Percentiles rank a stretch among this genome's conserved stretches.
These are phyloP conservation scores for Melospiza georgiana DNA, from an alignment of 2,113 vertebrate genomes.

Conservation along the genomic window DNA sequence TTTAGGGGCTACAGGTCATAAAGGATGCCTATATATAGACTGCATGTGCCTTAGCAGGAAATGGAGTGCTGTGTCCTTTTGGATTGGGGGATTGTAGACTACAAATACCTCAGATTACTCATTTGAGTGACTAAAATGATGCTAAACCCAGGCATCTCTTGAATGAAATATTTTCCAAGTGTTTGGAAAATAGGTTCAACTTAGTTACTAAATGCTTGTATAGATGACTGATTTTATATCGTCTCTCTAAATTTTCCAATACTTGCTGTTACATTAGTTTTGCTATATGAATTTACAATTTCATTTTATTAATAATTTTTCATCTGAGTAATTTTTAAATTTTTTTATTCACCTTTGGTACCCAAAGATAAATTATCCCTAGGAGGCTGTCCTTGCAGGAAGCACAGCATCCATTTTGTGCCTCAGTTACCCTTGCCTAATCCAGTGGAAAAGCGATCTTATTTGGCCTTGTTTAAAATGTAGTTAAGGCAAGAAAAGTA, in stretches of 20 bases:
- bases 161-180: not conserved
- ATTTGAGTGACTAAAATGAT: not conserved
- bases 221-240: not conserved
- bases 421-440: not conserved
- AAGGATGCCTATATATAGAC: not conserved
- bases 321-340: not conserved
- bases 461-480: not conserved
- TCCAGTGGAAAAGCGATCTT: not conserved
- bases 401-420: not conserved
- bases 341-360: not conserved
- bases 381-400: not conserved
- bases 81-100: too few relatives aligned
- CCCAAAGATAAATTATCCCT: not conserved
- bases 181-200: not conserved
- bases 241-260: not conserved
- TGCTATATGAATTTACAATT: not conserved
- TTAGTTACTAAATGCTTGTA: not conserved
- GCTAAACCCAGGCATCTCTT: not conserved
- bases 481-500: not conserved
- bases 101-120: not conserved
- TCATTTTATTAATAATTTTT: not conserved
- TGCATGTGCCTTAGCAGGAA: not conserved
- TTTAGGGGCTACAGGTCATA: not conserved
- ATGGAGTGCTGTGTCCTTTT: not conserved
- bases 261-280: not conserved